phyloP scores from a whole-genome alignment of 2,888 invertebrate species.

The Cynaeus angustus region DNA sequence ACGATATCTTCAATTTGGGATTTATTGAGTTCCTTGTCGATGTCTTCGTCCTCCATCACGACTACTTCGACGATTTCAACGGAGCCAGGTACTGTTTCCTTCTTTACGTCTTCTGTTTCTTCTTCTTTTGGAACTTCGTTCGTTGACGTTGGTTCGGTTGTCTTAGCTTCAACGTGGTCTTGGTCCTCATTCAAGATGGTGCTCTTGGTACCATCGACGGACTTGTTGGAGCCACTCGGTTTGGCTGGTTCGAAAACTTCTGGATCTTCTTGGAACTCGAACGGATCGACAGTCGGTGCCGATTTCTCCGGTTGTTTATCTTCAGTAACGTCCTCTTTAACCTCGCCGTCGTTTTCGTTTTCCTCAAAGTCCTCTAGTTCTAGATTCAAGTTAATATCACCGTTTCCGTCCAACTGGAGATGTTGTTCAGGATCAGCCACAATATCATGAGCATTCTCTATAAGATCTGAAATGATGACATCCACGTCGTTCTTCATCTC shows the following conservation, averaged over 20 bases:
- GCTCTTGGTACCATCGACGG: conserved; percentile 24
- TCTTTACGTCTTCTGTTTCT: conserved; percentile 40
- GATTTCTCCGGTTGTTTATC: conserved; percentile 55
- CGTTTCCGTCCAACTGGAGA: conserved; percentile 67
- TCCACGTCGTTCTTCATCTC: conserved; percentile 75
- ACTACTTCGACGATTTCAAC: conserved; percentile 71
- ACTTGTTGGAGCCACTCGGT: conserved; percentile 2
- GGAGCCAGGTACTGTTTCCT: conserved; percentile 61
- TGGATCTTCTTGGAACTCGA: conserved; percentile 70
- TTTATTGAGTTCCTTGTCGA: conserved; percentile 66
- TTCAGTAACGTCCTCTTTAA: conserved; percentile 52
- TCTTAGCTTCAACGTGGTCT: conserved; percentile 1
- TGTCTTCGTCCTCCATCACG: conserved; percentile 68
- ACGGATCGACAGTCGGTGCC: conserved; percentile 65
- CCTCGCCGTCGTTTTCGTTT: conserved; percentile 56
- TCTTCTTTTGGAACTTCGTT: conserved; percentile 47
- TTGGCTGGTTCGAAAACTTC: conserved; percentile 61
- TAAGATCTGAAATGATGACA: conserved; percentile 74
- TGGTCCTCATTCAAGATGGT: conserved; percentile 2
- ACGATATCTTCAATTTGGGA: conserved; percentile 67
- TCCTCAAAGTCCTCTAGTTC: conserved; percentile 68
- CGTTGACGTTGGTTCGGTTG: conserved; percentile 29
- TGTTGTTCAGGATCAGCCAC: conserved; percentile 70
- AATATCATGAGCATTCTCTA: conserved; percentile 72
- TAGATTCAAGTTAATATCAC: conserved; percentile 69